phyloP scores from a whole-genome alignment of 1,140 invertebrate genomes.

The Bombus vancouverensis region DNA sequence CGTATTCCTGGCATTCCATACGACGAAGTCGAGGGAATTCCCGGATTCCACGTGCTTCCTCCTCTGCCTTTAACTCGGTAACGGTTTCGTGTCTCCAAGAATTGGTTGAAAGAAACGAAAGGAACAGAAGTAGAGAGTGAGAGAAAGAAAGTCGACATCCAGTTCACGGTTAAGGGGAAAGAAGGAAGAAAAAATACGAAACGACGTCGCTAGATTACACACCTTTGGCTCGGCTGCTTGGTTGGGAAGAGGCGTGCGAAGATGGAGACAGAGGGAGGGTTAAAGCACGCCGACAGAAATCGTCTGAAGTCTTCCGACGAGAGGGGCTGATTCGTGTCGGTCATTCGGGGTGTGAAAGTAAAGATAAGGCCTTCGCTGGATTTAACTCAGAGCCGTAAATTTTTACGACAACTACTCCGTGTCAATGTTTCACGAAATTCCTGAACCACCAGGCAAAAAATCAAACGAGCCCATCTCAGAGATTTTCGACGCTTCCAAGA shows the following conservation, averaged over 20 bases:
- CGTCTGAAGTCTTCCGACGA: constrained; percentile 45
- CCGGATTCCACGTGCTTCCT: constrained; percentile 38
- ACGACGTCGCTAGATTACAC: constrained; percentile 34
- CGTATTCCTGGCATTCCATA: constrained; percentile 50
- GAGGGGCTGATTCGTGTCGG: constrained; percentile 60
- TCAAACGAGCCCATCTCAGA: constrained; percentile 23
- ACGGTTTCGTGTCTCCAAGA: constrained; percentile 31
- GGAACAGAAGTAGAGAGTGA: neutral
- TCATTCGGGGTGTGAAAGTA: constrained; percentile 69
- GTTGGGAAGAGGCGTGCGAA: constrained; percentile 15
- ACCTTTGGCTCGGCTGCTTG: neutral
- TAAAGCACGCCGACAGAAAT: constrained; percentile 12
- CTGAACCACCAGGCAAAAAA: constrained; percentile 40
- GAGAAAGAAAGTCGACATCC: neutral
- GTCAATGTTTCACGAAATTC: constrained; percentile 65
- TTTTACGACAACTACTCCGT: constrained; percentile 62
- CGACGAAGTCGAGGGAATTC: constrained; percentile 51
- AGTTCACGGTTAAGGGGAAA: neutral
- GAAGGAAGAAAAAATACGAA: constrained; percentile 14
- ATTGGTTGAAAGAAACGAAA: constrained; percentile 12
- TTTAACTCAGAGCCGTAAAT: constrained; percentile 56
- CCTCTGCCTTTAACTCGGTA: constrained; percentile 4
- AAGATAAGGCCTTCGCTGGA: constrained; percentile 58
- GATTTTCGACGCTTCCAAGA: constrained; percentile 12
- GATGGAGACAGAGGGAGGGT: neutral